Conservation (phyloP, 2,888 invertebrate species). For the Eupithecia dodoneata region DNA sequence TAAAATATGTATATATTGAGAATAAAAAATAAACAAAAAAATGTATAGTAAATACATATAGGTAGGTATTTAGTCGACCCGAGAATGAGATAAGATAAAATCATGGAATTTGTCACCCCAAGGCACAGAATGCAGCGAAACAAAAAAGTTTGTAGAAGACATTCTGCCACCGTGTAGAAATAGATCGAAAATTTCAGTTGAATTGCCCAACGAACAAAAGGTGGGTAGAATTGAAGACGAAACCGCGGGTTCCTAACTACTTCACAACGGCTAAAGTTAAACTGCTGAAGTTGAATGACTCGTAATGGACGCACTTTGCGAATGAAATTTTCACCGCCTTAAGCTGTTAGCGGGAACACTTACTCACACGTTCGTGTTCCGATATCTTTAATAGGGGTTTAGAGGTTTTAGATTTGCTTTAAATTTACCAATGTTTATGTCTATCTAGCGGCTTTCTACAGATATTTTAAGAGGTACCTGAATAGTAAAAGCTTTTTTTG, state of each 20-base stretch:
- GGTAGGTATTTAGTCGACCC: too few relatives aligned
- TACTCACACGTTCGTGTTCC: constrained; percentile 39
- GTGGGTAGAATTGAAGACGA: constrained; percentile 43
- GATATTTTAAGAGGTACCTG: too few relatives aligned
- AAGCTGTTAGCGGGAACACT: constrained; percentile 52
- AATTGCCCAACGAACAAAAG: constrained; percentile 35
- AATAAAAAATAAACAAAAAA: neutral
- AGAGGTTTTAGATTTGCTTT: neutral
- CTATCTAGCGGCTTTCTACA: neutral
- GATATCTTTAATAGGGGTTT: neutral
- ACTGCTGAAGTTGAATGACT: constrained; percentile 69
- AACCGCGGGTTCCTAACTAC: constrained; percentile 56
- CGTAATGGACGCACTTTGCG: constrained; percentile 70
- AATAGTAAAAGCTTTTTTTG: neutral
- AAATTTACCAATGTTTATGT: neutral
- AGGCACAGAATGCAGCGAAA: neutral
- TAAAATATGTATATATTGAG: too few relatives aligned
- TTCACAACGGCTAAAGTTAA: constrained; percentile 58
- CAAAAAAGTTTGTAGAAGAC: neutral
- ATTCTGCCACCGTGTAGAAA: neutral
- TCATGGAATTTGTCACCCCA: neutral
- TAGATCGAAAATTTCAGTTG: constrained; percentile 17
- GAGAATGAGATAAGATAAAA: neutral
- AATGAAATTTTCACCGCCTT: constrained; percentile 62
- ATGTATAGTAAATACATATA: too few relatives aligned